These are phyloP conservation scores for Zonitis immaculata DNA, from an alignment of 2,888 invertebrate species.

Conservation along the genomic window DNA sequence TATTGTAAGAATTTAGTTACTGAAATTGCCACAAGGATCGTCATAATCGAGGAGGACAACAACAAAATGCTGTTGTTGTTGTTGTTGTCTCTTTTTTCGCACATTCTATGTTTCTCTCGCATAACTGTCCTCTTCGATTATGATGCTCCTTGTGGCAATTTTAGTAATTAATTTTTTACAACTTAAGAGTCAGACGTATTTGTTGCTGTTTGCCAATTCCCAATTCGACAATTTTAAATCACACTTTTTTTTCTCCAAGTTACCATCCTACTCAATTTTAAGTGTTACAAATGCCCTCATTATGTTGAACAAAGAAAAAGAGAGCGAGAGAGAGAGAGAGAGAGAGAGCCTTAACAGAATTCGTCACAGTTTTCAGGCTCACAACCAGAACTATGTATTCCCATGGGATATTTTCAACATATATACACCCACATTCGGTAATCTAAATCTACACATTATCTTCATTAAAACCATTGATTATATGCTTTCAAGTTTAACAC, in stretches of 20 bases:
- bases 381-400: not conserved
- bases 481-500: not conserved
- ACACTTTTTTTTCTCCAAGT: constrained; percentile 13
- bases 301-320: not conserved
- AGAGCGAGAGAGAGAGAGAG: not conserved
- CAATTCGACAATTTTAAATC: constrained; percentile 17
- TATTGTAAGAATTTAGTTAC: too few species aligned
- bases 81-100: too few species aligned
- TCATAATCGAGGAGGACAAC: too few species aligned
- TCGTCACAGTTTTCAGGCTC: not conserved
- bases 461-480: not conserved
- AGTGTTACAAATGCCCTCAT: not conserved
- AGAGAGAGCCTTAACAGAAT: not conserved
- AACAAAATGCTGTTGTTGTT: too few species aligned
- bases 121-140: too few species aligned
- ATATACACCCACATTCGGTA: not conserved
- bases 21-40: too few species aligned
- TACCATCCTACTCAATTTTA: not conserved
- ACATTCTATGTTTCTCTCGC: too few species aligned
- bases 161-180: too few species aligned
- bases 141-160: too few species aligned
- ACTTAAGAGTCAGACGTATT: too few species aligned
- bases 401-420: not conserved
- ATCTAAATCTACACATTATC: not conserved
- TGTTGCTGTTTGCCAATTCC: too few species aligned